Evolutionary conservation across 2,113 vertebrate species (phyloP), one percentile per base, ranked within the genome.

Genomic region (Microcebus griseorufus): DNA sequence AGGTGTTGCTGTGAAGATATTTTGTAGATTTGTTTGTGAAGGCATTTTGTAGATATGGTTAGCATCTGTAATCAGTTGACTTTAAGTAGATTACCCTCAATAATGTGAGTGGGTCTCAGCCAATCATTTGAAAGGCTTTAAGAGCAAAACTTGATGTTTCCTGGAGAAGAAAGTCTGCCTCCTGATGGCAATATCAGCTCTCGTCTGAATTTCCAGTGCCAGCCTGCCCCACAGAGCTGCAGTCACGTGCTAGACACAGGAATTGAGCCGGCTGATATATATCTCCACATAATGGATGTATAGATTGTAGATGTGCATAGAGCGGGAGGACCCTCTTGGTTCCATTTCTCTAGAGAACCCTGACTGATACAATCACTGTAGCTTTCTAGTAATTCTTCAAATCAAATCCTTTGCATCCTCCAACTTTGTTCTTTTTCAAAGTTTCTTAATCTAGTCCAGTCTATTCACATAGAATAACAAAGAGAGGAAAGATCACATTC

Each of bases 151-250:
- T 20, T 37, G n/a, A 76, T n/a, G 25, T 45, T 81, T 62, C 58
- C 37, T 62, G 32, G 65, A 85, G 23, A 79, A 80, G 78, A 81
- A 94, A 82, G 69, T 93, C 48, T 93, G 51, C 70, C 60, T 90
- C 25, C 34, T 53, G 42, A 76, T 20, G 37, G 3, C 25, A 73
- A 37, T 25, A 27, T 34, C 62, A 94, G 51, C 32, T 86, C n/a
- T 39, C 10, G 29, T 11, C 14, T 0, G 1, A 60, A 75, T 69
- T 83, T 34, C 34, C 62, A 81, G 58, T 58, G 25, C 23, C 39
- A 82, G 60, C 23, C 39, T 39, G 32, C 17, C 83, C 76, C 39
- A 14, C 20, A 70, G 25, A 88, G 58, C 20, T 48, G 84, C 27
- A 45, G 3, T 90, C 73, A 22, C 2, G 9, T 23, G 39, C 29